Evolutionary conservation across 2,888 invertebrate genomes (phyloP), one percentile per base, ranked within the genome.

Genomic region (Masnerella sp.): DNA sequence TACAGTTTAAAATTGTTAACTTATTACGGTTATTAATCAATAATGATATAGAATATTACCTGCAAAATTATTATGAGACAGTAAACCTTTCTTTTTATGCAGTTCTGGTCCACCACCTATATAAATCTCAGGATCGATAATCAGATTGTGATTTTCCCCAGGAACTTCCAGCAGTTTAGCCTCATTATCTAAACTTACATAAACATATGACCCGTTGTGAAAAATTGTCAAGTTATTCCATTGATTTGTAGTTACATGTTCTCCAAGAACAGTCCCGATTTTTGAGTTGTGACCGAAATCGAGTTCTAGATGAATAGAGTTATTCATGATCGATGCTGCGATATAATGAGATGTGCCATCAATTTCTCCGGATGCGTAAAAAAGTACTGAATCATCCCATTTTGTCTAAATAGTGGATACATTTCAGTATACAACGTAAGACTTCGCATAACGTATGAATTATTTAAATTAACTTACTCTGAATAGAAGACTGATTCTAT

Each of bases 121-220:
- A 86, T 96, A 97, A 78, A 97, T 95, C 88, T 96, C 96, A 28
- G 97, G 97, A 89, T 97, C 97, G 76, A 97, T 95, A 79, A 96
- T 94, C 73, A 97, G 90, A 84, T 94, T 91, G 54, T 90, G 89
- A 70, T 90, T 91, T 84, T 91, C 91, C 8, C 93, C 93, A 0
- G 93, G 92, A 42, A 95, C 90, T 82, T 94, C 93, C 54, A 95
- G 90, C 0, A 90, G 89, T 79, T 92, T 91, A 25, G 89, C 90
- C 81, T 93, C 92, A 47, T 92, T 90, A 87, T 97, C 96, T 34
- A 97, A 89, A 75, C 93, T 92, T 11, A 97, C 91, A 78, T 91
- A 90, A 0, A 97, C 91, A 11, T 89, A 90, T 77, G 92, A 92
- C 62, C 93, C 92, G 79, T 93, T 91, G 84, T 97, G 94, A 74